These are phyloP conservation scores for Lepetodrilus schrolli DNA, from an alignment of 2,888 invertebrate species.

Conservation along the genomic window DNA sequence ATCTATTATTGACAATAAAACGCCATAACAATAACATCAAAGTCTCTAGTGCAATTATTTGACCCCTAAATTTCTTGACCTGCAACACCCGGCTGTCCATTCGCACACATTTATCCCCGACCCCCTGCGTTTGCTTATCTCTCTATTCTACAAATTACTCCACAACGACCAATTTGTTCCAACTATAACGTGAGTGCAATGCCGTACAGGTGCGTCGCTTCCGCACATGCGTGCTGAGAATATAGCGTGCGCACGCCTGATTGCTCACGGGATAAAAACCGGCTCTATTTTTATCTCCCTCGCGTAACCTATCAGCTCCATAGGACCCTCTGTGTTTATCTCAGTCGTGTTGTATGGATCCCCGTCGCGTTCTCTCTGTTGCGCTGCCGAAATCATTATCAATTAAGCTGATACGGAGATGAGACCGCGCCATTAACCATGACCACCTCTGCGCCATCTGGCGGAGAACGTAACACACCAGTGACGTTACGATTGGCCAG, in stretches of 20 bases:
- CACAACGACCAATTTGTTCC: neutral
- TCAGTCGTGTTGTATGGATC: neutral
- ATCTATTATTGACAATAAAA: neutral
- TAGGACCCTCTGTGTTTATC: neutral
- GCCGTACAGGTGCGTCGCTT: neutral
- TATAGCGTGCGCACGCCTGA: neutral
- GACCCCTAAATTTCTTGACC: too few relatives aligned
- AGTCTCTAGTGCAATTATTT: too few relatives aligned
- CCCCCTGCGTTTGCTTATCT: neutral
- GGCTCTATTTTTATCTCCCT: neutral
- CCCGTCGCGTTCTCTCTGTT: neutral
- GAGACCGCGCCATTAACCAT: neutral
- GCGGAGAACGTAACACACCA: neutral
- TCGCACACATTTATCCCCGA: neutral
- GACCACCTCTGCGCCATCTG: slow-evolving; percentile 9
- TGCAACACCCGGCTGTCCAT: neutral
- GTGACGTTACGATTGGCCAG: slow-evolving; percentile 11
- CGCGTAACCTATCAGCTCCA: neutral
- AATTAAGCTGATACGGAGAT: slow-evolving; percentile 18
- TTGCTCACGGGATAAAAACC: neutral
- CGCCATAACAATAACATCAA: too few relatives aligned
- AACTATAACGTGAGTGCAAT: neutral
- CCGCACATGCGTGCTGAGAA: slow-evolving; percentile 1
- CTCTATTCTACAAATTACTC: slow-evolving; percentile 10
- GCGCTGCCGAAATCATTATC: slow-evolving; percentile 1